Percentiles rank a stretch among this genome's conserved stretches.
Evolutionary conservation across 1,140 invertebrate species (phyloP).

Genomic region (Dendrolimus punctatus): DNA sequence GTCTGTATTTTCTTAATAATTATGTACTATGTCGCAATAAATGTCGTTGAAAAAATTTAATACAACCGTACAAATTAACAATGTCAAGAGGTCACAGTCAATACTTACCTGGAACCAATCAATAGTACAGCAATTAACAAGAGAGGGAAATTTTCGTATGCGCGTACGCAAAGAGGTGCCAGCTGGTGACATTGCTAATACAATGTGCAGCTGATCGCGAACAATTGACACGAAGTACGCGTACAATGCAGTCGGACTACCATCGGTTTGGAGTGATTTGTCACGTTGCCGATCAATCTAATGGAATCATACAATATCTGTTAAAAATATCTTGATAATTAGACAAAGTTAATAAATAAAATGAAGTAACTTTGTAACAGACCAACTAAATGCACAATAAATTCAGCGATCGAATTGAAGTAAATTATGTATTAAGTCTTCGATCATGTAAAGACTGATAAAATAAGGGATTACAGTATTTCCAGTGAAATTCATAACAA

Average conservation of each 20-base stretch:
- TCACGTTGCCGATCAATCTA: slow-evolving; percentile 92
- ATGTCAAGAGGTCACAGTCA: not conserved
- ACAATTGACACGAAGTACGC: slow-evolving; percentile 92
- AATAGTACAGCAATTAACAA: slow-evolving; percentile 97
- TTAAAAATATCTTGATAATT: no score
- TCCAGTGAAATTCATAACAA: no score
- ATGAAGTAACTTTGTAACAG: no score
- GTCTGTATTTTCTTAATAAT: no score
- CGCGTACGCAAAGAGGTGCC: slow-evolving; percentile 88
- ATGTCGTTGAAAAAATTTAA: no score
- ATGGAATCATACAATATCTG: not conserved
- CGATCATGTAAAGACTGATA: no score
- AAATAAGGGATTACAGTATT: no score
- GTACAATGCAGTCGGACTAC: slow-evolving; percentile 91
- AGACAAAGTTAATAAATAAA: no score
- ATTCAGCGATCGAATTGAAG: no score
- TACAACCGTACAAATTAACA: not conserved
- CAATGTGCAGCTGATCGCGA: slow-evolving; percentile 93
- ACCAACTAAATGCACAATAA: no score
- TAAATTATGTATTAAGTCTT: no score
- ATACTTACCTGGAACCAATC: slow-evolving; percentile 94
- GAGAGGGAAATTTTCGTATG: slow-evolving; percentile 93
- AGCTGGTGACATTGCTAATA: slow-evolving; percentile 94
- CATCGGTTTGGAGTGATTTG: slow-evolving; percentile 92
- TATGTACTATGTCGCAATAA: no score